Conservation (phyloP, 1,140 invertebrate species). For the Vanessa atalanta region DNA sequence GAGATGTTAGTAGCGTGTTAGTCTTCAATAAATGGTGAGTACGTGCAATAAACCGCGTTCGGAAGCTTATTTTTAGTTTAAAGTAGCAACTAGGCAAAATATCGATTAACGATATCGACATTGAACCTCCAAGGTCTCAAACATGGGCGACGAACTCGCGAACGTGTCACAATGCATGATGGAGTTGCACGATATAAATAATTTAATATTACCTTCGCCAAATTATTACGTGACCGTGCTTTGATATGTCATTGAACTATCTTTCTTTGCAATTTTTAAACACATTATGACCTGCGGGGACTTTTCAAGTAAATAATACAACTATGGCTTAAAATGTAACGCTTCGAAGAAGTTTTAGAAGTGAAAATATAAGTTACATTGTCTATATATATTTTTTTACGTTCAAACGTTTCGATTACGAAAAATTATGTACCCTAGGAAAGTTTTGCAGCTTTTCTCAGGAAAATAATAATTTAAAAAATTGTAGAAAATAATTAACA, state of each 20-base stretch:
- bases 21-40: neutral
- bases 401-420: too few relatives aligned
- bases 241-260: constrained; percentile 5
- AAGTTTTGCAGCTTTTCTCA: too few relatives aligned
- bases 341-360: too few relatives aligned
- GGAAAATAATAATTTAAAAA: too few relatives aligned
- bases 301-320: too few relatives aligned
- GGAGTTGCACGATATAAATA: constrained; percentile 17
- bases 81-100: constrained; percentile 50
- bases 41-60: constrained; percentile 12
- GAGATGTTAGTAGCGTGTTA: neutral
- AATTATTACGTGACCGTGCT: constrained; percentile 8
- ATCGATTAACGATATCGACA: constrained; percentile 55
- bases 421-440: too few relatives aligned
- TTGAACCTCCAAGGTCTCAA: constrained; percentile 65
- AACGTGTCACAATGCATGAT: constrained; percentile 36
- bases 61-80: constrained; percentile 13
- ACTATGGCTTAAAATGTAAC: too few relatives aligned
- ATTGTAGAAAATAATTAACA: too few relatives aligned
- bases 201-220: constrained; percentile 21
- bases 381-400: too few relatives aligned
- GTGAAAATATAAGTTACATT: too few relatives aligned
- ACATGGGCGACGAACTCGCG: constrained; percentile 7
- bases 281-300: too few relatives aligned
- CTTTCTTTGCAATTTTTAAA: neutral